Evolutionary conservation across 1,140 invertebrate species (phyloP).

Genomic region (Hylaeus volcanicus): DNA sequence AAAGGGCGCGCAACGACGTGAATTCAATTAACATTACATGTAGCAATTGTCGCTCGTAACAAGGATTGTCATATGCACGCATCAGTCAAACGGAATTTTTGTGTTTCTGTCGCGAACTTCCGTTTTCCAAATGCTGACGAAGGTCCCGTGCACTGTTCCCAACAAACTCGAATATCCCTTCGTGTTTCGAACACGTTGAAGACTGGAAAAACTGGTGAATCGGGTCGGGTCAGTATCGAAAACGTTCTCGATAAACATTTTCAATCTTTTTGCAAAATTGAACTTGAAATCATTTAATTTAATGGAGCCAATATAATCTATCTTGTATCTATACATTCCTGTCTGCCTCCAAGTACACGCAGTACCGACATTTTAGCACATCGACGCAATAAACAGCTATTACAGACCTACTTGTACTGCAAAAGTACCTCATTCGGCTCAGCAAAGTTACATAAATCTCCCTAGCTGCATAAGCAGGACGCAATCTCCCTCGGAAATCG

Average conservation of each 20-base stretch:
- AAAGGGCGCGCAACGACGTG: neutral
- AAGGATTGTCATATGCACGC: neutral
- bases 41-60: neutral
- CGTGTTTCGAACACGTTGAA: neutral
- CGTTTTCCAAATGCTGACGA: neutral
- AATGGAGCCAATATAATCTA: too few relatives aligned
- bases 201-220: neutral
- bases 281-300: neutral
- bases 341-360: neutral
- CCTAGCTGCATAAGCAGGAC: neutral
- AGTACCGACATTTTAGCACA: neutral
- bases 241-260: neutral
- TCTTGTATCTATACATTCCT: neutral
- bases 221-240: neutral
- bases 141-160: neutral
- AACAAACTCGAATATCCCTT: neutral
- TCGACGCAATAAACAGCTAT: constrained; percentile 1
- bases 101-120: constrained; percentile 7
- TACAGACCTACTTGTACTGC: too few relatives aligned
- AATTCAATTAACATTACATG: constrained; percentile 40
- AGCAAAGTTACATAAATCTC: neutral
- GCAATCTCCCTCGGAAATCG: neutral
- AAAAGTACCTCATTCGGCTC: neutral
- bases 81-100: constrained; percentile 21
- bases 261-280: neutral